Evolutionary conservation across 2,888 invertebrate species (phyloP).

Genomic region (Noctua pronuba): DNA sequence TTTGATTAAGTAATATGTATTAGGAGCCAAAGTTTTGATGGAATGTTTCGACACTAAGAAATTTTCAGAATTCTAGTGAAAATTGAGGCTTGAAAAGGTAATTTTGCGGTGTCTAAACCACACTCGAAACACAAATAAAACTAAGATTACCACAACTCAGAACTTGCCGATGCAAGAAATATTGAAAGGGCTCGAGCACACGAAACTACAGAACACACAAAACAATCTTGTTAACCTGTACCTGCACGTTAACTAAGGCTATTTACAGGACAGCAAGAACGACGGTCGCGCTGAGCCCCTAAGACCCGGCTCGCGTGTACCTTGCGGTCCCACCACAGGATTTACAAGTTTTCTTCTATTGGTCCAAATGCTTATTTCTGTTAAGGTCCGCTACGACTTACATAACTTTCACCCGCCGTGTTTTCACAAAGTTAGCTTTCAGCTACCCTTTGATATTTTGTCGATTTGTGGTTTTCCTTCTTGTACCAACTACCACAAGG

Average conservation of each 20-base stretch:
- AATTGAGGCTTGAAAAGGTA: not conserved
- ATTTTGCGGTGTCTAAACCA: not conserved
- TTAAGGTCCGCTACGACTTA: conserved; percentile 75
- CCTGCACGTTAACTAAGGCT: conserved; percentile 71
- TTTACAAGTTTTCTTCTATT: conserved; percentile 88
- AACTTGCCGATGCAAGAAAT: conserved; percentile 57
- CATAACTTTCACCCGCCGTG: conserved; percentile 75
- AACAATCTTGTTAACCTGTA: conserved; percentile 67
- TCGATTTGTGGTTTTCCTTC: conserved; percentile 76
- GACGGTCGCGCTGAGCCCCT: conserved; percentile 71
- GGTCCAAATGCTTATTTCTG: conserved; percentile 83
- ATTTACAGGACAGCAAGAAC: conserved; percentile 75
- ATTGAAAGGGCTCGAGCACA: conserved; percentile 45
- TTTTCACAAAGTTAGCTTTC: conserved; percentile 76
- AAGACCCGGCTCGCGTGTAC: conserved; percentile 79
- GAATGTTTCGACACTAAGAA: not conserved
- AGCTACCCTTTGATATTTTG: conserved; percentile 79
- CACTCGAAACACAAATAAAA: conserved; percentile 12
- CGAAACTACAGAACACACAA: conserved; percentile 56
- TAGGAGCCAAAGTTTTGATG: not conserved
- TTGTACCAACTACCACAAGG: conserved; percentile 62
- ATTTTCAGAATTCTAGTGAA: not conserved
- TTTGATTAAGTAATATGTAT: not conserved
- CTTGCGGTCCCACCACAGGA: conserved; percentile 83
- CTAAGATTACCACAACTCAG: conserved; percentile 33